phyloP scores from a whole-genome alignment of 53 echinoderm and acorn worm genomes.

The Holothuria scabra region DNA sequence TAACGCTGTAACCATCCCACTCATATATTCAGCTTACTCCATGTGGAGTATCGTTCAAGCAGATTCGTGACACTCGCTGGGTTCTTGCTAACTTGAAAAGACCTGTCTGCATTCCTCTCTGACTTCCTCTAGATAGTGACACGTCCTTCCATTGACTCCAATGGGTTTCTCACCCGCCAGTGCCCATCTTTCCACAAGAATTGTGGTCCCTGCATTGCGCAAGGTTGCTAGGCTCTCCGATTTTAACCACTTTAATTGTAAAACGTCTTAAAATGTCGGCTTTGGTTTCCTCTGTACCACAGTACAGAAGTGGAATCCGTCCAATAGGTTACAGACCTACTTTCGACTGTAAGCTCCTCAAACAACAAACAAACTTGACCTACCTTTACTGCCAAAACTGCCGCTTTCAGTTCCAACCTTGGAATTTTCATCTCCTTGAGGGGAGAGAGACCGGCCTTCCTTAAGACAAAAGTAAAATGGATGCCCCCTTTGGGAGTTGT shows the following conservation, averaged over 20 bases:
- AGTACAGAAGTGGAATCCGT: slow-evolving; percentile 61
- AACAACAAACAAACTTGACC: not conserved
- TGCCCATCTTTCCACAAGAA: slow-evolving; percentile 53
- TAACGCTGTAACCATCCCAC: slow-evolving; percentile 63
- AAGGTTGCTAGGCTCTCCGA: slow-evolving; percentile 14
- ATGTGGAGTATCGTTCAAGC: slow-evolving; percentile 51
- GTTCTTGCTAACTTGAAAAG: slow-evolving; percentile 9
- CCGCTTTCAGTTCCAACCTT: slow-evolving; percentile 59
- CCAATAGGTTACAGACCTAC: slow-evolving; percentile 29
- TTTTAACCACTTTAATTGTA: slow-evolving; percentile 54
- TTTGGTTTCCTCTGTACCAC: slow-evolving; percentile 54
- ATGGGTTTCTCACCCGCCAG: slow-evolving; percentile 47
- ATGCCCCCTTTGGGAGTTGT: not conserved
- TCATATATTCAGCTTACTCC: slow-evolving; percentile 21
- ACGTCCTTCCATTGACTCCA: not conserved
- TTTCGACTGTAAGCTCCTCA: slow-evolving; percentile 39
- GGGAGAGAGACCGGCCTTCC: slow-evolving; percentile 58
- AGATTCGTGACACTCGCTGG: slow-evolving; percentile 2
- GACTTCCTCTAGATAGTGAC: slow-evolving; percentile 16
- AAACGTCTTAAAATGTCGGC: slow-evolving; percentile 55
- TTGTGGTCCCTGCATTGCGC: slow-evolving; percentile 60
- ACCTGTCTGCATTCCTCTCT: not conserved
- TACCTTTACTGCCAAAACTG: slow-evolving; percentile 44
- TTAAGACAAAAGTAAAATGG: slow-evolving; percentile 55
- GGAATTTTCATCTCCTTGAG: slow-evolving; percentile 58